Base-by-base conservation (phyloP, 2,888 invertebrate genomes). In the Alcis repandata region DNA sequence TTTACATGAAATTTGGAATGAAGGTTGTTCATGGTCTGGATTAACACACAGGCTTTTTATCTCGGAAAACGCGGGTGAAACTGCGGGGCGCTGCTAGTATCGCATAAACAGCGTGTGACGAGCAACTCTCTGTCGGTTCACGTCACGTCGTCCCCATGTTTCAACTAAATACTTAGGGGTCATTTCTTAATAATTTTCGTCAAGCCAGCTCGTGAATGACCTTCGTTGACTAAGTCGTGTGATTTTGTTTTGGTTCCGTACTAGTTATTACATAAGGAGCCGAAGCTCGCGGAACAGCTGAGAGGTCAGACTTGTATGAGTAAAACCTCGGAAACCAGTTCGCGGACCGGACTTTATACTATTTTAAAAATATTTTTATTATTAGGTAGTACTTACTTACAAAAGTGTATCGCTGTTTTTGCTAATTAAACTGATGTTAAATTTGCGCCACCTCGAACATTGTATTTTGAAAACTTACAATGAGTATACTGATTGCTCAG, bases 261-360 rank as follows among this genome's bases (percentile, higher is more conserved):
- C 19, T 49, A 17, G 32, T 49, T 49, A 17, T 49, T 49, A 49
- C 27, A 17, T 32, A 49, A 49, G 19, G 38, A 48, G 13, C 32
- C 22, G 46, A 38, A 48, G 10, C 27, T 32, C 32, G 48, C 15
- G 27, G 48, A 49, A 32, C 48, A 33, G 48, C 48, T 49, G 48
- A 49, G 32, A 49, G 32, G 32, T 32, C 32, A 32, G 32, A 15
- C n/a, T 27, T 13, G 45, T 45, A 15, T 11, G 48, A 17, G 15
- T 48, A 10, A 27, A n/a, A 9, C 48, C 32, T 27, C 10, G 48
- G 32, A 32, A 49, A 49, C 48, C 48, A 49, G 48, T 49, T 49
- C 48, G 10, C 32, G 20, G 48, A 32, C 48, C 48, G 48, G 48
- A 32, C 17, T 32, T 10, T 3, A 17, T 17, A 49, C 32, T 4